Conservation (phyloP, 2,888 invertebrate species). For the Teleogryllus oceanicus region DNA sequence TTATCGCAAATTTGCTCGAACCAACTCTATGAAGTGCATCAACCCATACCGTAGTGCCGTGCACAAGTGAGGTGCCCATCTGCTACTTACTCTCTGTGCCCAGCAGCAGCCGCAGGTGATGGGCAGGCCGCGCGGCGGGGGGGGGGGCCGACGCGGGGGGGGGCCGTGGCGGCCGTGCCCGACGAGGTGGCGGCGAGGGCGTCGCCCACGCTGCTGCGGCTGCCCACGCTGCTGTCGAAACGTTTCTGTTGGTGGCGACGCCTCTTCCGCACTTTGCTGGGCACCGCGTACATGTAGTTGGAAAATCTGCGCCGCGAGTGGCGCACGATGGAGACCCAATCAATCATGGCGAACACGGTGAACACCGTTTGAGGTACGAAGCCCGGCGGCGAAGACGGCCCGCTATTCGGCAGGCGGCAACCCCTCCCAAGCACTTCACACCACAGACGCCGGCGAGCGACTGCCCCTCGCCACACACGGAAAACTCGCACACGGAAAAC, state of each 20-base stretch:
- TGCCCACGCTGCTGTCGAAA: constrained; percentile 40
- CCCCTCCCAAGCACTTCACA: neutral
- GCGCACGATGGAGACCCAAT: constrained; percentile 73
- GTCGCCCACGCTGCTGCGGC: constrained; percentile 27
- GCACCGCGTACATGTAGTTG: constrained; percentile 64
- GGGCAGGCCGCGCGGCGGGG: constrained; percentile 27
- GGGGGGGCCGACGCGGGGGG: neutral
- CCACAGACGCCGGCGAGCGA: neutral
- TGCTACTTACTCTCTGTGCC: constrained; percentile 43
- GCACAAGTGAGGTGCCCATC: neutral
- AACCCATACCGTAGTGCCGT: too few relatives aligned
- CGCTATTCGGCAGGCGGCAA: neutral
- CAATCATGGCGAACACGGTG: constrained; percentile 56
- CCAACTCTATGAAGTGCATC: too few relatives aligned
- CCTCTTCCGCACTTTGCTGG: constrained; percentile 61
- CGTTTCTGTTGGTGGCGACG: constrained; percentile 46
- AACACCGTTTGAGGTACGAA: neutral
- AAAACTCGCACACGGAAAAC: neutral
- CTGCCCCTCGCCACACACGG: neutral
- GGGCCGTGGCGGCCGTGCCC: neutral
- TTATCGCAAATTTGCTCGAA: too few relatives aligned
- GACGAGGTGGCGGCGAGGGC: constrained; percentile 12
- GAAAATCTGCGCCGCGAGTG: constrained; percentile 68
- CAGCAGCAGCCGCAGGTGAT: constrained; percentile 48
- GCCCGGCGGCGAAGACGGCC: neutral